Evolutionary conservation across 2,797 vertebrate species (phyloP).

Genomic region (Cryptoprocta ferox): DNA sequence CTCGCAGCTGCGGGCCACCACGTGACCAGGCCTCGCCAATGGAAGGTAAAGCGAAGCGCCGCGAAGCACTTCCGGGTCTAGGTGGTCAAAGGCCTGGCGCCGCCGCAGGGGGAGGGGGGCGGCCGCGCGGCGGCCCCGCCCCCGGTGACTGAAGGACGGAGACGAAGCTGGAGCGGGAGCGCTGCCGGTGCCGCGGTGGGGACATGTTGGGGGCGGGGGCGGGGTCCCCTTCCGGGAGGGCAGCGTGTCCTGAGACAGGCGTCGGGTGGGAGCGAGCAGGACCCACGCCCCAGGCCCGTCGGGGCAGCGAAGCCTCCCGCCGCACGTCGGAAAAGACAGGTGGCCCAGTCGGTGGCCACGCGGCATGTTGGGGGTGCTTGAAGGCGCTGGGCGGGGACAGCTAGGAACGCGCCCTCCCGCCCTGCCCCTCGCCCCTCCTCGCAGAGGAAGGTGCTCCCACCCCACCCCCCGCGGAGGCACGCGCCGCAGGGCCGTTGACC

Average conservation of each 20-base stretch:
- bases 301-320: background rate
- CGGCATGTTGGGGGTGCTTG: rapidly evolving
- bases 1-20: rapidly evolving
- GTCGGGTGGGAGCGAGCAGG: background rate
- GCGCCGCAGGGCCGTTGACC: background rate
- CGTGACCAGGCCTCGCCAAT: rapidly evolving
- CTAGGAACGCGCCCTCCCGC: rapidly evolving
- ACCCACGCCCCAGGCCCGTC: background rate
- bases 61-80: background rate
- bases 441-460: rapidly evolving
- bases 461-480: rapidly evolving
- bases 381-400: rapidly evolving
- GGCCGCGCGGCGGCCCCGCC: background rate
- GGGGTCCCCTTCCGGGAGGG: background rate
- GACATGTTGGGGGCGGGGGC: background rate
- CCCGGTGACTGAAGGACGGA: background rate
- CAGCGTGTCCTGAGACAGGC: background rate
- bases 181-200: background rate
- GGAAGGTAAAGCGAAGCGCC: background rate
- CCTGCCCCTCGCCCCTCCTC: background rate
- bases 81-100: rapidly evolving
- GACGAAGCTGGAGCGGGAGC: background rate
- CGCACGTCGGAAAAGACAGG: too few relatives aligned
- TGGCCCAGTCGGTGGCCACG: rapidly evolving
- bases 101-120: rapidly evolving